Evolutionary conservation across 2,888 invertebrate genomes (phyloP).

Genomic region (Timema podura): DNA sequence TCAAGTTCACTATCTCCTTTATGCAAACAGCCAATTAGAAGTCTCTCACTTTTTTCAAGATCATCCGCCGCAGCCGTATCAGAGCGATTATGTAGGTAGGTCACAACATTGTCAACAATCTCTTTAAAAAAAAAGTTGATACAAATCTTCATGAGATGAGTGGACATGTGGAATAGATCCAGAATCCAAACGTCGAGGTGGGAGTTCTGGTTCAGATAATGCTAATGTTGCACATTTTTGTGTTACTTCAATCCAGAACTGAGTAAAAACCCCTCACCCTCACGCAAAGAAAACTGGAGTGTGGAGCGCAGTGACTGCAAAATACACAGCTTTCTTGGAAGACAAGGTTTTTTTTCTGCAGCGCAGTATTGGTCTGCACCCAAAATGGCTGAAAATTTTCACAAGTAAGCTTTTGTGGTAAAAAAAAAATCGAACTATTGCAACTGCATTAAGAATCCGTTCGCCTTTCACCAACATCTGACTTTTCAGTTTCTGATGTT

Average conservation of each 20-base stretch:
- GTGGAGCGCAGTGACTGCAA: background rate
- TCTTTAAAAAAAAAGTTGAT: background rate
- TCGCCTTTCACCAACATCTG: background rate
- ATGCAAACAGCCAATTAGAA: background rate
- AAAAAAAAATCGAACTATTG: conserved; percentile 2
- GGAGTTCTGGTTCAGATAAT: background rate
- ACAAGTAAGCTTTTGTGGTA: background rate
- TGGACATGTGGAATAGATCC: background rate
- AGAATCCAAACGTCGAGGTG: background rate
- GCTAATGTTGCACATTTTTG: background rate
- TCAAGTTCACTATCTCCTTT: too few relatives aligned
- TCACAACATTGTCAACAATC: background rate
- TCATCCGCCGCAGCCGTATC: background rate
- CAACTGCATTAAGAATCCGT: background rate
- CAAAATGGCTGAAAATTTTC: background rate
- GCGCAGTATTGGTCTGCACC: background rate
- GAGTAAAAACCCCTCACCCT: too few relatives aligned
- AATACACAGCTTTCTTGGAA: background rate
- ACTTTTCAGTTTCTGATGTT: too few relatives aligned
- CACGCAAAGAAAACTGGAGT: background rate
- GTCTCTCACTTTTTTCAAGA: background rate
- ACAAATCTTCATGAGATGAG: background rate
- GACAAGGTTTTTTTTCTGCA: background rate
- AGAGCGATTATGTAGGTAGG: background rate
- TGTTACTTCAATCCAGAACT: background rate